A percentile compares a stretch with the other conserved stretches of the same genome.
phyloP scores from a whole-genome alignment of 2,113 vertebrate genomes.

The Equus quagga region DNA sequence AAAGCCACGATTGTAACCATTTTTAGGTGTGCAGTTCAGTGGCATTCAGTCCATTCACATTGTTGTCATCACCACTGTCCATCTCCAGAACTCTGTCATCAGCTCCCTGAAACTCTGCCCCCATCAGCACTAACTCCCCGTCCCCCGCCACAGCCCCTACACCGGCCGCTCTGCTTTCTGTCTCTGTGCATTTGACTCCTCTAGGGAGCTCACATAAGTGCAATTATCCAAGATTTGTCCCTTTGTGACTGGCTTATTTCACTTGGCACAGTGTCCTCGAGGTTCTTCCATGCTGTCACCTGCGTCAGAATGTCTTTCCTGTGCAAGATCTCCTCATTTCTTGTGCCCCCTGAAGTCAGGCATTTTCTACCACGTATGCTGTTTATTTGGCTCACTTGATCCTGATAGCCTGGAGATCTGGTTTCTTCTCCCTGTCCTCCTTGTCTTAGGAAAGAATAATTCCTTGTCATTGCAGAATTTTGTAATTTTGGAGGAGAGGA shows the following conservation, averaged over 20 bases:
- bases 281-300: accelerated
- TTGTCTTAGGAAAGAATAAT: not conserved
- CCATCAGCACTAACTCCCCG: accelerated
- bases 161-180: not conserved
- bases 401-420: accelerated
- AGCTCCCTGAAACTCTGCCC: not conserved
- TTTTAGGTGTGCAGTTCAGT: not conserved
- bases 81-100: accelerated
- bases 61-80: accelerated
- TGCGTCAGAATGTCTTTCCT: too few species aligned
- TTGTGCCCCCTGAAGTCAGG: not conserved
- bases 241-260: not conserved
- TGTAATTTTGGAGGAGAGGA: not conserved
- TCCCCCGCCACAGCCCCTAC: too few species aligned
- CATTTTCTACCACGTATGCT: accelerated
- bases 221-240: accelerated
- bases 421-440: not conserved
- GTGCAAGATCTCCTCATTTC: accelerated
- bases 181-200: not conserved
- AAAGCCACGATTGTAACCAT: accelerated
- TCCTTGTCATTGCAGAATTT: not conserved
- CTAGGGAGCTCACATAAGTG: accelerated
- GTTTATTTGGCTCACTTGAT: too few species aligned
- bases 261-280: accelerated
- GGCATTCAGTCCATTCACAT: not conserved